Evolutionary conservation across 2,888 invertebrate genomes (phyloP).

Genomic region (Lasioglossum leucozonium): DNA sequence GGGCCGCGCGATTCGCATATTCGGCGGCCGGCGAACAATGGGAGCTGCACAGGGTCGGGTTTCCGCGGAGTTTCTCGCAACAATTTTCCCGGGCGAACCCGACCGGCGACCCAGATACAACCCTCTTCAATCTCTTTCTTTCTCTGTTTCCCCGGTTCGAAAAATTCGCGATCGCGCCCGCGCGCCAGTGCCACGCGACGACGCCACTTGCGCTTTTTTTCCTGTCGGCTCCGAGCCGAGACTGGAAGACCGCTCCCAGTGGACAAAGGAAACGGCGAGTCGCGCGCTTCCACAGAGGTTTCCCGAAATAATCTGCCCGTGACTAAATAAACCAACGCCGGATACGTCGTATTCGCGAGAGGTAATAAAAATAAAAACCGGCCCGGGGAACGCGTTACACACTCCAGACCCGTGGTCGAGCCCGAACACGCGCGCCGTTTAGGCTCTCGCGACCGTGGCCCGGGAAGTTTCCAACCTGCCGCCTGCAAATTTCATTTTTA

Average conservation of each 20-base stretch:
- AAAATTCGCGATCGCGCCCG: not conserved
- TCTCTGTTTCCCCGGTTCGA: not conserved
- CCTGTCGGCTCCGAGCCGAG: not conserved
- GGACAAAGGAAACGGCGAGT: conserved; percentile 5
- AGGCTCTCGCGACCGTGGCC: too few species aligned
- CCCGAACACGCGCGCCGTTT: not conserved
- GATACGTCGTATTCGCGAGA: conserved; percentile 37
- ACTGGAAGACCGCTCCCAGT: conserved; percentile 4
- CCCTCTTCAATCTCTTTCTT: not conserved
- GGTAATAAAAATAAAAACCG: not conserved
- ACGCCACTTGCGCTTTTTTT: not conserved
- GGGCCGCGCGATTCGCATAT: not conserved
- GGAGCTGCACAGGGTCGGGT: not conserved
- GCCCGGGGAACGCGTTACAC: conserved; percentile 1
- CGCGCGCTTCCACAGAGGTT: conserved; percentile 15
- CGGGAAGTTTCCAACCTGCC: not conserved
- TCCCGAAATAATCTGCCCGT: conserved; percentile 45
- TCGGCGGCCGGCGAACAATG: conserved; percentile 1
- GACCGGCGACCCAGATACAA: conserved; percentile 5
- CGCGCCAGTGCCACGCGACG: not conserved
- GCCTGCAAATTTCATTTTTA: not conserved
- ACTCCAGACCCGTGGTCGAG: not conserved
- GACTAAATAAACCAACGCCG: conserved; percentile 46
- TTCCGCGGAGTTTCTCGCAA: not conserved
- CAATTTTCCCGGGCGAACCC: conserved; percentile 6